A percentile compares a stretch with the other conserved stretches of the same genome.
Evolutionary conservation across 1,140 invertebrate species (phyloP).

Genomic region (Ceratitis capitata): DNA sequence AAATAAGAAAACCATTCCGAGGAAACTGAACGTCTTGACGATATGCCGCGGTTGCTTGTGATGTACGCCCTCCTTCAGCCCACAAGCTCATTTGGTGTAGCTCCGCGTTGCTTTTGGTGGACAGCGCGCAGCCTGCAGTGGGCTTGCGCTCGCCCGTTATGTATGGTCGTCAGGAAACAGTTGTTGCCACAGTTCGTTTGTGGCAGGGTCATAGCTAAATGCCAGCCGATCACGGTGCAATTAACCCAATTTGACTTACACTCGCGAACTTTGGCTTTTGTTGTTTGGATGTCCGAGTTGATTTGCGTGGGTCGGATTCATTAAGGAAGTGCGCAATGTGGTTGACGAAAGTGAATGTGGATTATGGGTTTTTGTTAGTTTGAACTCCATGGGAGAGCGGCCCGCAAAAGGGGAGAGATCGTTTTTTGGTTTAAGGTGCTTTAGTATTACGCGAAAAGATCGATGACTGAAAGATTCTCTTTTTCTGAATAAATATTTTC

Average conservation of each 20-base stretch:
- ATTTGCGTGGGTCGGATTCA: not conserved
- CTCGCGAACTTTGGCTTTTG: not conserved
- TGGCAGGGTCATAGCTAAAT: not conserved
- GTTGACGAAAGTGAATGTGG: not conserved
- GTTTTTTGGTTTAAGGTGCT: too few relatives aligned
- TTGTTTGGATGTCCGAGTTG: not conserved
- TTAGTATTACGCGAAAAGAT: too few relatives aligned
- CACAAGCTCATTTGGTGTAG: not conserved
- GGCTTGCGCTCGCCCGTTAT: too few relatives aligned
- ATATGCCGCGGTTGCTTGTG: too few relatives aligned
- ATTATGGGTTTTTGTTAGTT: not conserved
- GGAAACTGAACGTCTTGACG: not conserved
- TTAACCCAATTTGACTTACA: conserved; percentile 31
- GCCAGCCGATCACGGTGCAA: not conserved
- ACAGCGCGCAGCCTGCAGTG: not conserved
- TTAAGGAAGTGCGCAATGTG: not conserved
- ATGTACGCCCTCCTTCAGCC: not conserved
- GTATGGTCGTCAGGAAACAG: not conserved
- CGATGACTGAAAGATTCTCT: too few relatives aligned
- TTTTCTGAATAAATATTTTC: too few relatives aligned
- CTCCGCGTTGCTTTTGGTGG: not conserved
- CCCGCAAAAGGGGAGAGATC: too few relatives aligned
- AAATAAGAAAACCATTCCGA: not conserved
- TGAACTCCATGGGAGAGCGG: not conserved
- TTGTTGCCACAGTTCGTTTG: not conserved